Percentiles rank a stretch among this genome's conserved stretches.
These are phyloP conservation scores for Drosophila fulvimacula DNA, from an alignment of 2,888 invertebrate genomes.

Conservation along the genomic window DNA sequence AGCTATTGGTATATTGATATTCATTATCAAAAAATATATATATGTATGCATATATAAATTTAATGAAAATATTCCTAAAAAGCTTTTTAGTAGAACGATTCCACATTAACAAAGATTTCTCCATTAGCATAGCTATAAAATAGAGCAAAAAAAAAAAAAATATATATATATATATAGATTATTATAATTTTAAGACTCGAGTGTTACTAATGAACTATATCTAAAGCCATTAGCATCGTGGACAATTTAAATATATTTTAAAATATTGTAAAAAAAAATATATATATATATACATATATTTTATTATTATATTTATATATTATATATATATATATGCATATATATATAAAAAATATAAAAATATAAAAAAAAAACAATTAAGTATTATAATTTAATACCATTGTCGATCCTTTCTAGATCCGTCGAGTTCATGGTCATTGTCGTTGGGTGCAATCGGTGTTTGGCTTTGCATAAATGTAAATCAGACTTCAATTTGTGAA, in stretches of 20 bases:
- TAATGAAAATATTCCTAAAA: background rate
- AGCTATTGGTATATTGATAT: background rate
- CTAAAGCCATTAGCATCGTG: background rate
- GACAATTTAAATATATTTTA: background rate
- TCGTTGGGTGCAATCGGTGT: background rate
- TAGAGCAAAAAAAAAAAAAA: background rate
- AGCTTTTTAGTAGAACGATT: background rate
- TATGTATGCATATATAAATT: too few relatives aligned
- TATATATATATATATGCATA: too few relatives aligned
- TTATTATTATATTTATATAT: too few relatives aligned
- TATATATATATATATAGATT: background rate
- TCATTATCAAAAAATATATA: background rate
- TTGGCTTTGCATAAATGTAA: conserved; percentile 37
- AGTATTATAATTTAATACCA: too few relatives aligned
- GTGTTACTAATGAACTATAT: background rate
- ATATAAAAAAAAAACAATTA: too few relatives aligned
- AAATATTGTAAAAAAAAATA: too few relatives aligned
- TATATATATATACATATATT: too few relatives aligned
- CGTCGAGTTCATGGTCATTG: conserved; percentile 1
- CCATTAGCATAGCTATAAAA: background rate
- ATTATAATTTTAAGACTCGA: background rate
- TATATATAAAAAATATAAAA: too few relatives aligned
- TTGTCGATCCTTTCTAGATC: background rate
- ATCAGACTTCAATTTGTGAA: conserved; percentile 30
- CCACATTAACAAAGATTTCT: background rate